phyloP scores from a whole-genome alignment of 2,113 vertebrate genomes.

The Ahaetulla prasina region DNA sequence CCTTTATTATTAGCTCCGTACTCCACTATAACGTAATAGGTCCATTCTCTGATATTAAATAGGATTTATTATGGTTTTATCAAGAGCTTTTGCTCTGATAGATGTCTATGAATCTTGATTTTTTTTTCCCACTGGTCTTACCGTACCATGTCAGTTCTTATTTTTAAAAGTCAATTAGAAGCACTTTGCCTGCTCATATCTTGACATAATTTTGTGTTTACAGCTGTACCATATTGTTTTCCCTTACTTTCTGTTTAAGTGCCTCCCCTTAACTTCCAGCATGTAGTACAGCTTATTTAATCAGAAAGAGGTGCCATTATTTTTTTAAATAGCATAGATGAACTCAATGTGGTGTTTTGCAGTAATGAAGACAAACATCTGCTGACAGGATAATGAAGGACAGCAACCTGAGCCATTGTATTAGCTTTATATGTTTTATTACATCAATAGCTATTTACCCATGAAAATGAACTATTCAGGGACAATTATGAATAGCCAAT shows the following conservation, averaged over 20 bases:
- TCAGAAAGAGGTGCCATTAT: not conserved
- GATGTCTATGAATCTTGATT: accelerated
- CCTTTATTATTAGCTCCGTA: not conserved
- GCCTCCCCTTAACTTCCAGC: not conserved
- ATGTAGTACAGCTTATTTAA: not conserved
- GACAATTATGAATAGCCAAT: constrained; percentile 37
- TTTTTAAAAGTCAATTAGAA: not conserved
- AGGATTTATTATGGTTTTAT: constrained; percentile 18
- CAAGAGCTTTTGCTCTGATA: not conserved
- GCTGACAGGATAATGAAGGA: constrained; percentile 25
- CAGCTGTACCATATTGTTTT: not conserved
- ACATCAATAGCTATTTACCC: not conserved
- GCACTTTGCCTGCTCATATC: not conserved
- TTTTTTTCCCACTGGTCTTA: constrained; percentile 15
- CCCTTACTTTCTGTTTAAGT: not conserved
- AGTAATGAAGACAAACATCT: constrained; percentile 54
- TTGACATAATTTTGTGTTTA: not conserved
- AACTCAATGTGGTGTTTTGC: accelerated
- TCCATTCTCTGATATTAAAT: not conserved
- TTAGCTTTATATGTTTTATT: constrained; percentile 7
- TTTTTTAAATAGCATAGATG: accelerated
- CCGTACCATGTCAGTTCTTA: not conserved
- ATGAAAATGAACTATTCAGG: constrained; percentile 25
- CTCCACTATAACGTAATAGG: not conserved
- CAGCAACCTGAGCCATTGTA: not conserved